Evolutionary conservation across 2,797 vertebrate species (phyloP).

Genomic region (Cossypha dichroa): DNA sequence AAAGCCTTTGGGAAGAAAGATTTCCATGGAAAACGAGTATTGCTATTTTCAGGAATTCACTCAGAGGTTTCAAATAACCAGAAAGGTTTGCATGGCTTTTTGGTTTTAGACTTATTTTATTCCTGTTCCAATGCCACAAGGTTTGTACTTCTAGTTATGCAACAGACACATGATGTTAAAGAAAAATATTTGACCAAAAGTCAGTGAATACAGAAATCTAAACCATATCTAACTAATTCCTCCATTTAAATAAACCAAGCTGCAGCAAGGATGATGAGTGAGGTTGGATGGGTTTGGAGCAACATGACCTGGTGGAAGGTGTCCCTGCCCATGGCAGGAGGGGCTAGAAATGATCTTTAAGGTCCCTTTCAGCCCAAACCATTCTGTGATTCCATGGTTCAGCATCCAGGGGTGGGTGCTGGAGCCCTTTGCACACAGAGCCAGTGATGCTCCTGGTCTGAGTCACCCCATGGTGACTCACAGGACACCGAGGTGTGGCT

Average conservation of each 20-base stretch:
- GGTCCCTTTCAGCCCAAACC: background rate
- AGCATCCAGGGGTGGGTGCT: background rate
- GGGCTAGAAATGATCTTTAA: background rate
- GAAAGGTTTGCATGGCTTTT: rapidly evolving
- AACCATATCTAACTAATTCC: background rate
- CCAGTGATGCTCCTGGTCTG: rapidly evolving
- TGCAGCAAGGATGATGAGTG: rapidly evolving
- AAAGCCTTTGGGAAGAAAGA: background rate
- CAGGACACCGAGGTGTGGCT: rapidly evolving
- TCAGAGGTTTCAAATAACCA: background rate
- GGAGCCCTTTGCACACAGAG: background rate
- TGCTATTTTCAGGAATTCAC: background rate
- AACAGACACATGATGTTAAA: background rate
- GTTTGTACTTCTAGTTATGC: background rate
- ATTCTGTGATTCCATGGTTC: rapidly evolving
- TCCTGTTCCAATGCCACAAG: background rate
- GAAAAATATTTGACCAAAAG: background rate
- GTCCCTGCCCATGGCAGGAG: background rate
- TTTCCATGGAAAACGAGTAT: background rate
- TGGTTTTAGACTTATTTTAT: too few species aligned
- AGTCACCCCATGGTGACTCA: rapidly evolving
- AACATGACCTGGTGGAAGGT: background rate
- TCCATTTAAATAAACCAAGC: background rate
- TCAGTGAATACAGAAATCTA: background rate
- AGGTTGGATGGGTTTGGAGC: background rate